Base-by-base conservation (phyloP, 2,113 vertebrate genomes). In the Oreochromis spilurus region DNA sequence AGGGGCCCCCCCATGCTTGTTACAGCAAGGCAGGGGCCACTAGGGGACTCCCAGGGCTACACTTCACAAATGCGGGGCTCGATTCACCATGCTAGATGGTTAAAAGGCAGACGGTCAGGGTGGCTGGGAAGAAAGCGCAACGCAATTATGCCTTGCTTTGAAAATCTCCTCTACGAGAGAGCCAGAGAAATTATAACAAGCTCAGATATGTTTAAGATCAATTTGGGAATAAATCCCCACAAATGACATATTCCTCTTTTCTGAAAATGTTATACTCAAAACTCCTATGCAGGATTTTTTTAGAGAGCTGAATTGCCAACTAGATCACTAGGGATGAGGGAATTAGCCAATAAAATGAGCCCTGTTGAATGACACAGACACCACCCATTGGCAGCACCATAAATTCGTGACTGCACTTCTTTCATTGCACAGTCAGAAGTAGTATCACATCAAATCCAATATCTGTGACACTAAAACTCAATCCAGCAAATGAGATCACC, bases 1-100 rank as follows among this genome's bases (percentile, higher is more conserved):
- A 90, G 81, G 93, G 93, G 87, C 91, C 95, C 92, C 62, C 93
- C 92, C 83, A 91, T 84, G 92, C 95, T 96, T 96, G 94, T 96
- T 95, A 95, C 92, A 94, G 92, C 95, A 93, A 94, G 91, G 93
- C 93, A 88, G 91, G 92, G 95, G 94, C 95, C 95, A 95, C 94
- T 43, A 84, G 92, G 94, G 94, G 93, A 93, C 93, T 93, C 91
- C 84, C 86, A 89, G 94, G 93, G 94, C 91, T 93, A 86, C 90
- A 90, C 91, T 95, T 94, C 95, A 95, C 95, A 95, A 96, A 95
- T 95, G 93, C 16, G 67, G 90, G 89, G 90, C 92, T 94, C 87
- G 84, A 89, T 94, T 91, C 90, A 77, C 83, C 83, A 45, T 88
- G 84, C 89, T 84, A 87, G 90, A 91, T 85, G 94, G 92, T 91